Percentiles rank a stretch among this genome's conserved stretches.
Evolutionary conservation across 1,140 invertebrate genomes (phyloP).

Genomic region (Drosophila sproati): DNA sequence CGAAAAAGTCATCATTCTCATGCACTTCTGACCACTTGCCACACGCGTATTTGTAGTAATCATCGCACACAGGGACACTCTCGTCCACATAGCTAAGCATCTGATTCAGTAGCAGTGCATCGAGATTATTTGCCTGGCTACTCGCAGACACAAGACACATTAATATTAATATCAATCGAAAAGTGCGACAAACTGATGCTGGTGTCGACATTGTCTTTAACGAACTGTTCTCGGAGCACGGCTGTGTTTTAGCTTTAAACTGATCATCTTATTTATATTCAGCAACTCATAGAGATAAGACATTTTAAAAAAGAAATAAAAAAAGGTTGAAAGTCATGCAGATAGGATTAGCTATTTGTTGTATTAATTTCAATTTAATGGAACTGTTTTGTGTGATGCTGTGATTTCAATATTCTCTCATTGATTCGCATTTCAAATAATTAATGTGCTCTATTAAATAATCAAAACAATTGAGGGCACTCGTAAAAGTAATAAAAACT

Average conservation of each 20-base stretch:
- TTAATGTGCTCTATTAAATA: too few species aligned
- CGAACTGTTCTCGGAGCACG: slow-evolving; percentile 14
- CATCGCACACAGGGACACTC: slow-evolving; percentile 49
- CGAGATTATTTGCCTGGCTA: neutral
- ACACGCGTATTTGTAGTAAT: slow-evolving; percentile 71
- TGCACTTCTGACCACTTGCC: slow-evolving; percentile 60
- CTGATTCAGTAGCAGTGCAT: slow-evolving; percentile 30
- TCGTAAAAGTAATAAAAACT: too few species aligned
- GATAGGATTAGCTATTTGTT: too few species aligned
- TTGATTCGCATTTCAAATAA: too few species aligned
- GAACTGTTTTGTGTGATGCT: too few species aligned
- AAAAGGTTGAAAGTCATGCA: too few species aligned
- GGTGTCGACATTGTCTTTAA: slow-evolving; percentile 18
- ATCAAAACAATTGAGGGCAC: too few species aligned
- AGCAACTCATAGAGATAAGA: too few species aligned
- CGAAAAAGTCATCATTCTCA: slow-evolving; percentile 34
- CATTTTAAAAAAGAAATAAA: too few species aligned
- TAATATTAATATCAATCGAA: neutral
- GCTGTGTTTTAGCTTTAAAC: neutral
- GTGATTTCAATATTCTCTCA: too few species aligned
- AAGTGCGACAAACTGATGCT: neutral
- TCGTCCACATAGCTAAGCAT: slow-evolving; percentile 57
- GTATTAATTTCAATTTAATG: too few species aligned
- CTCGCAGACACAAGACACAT: neutral
- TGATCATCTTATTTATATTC: neutral